Conservation (phyloP, 2,113 vertebrate genomes). For the Natator depressus region DNA sequence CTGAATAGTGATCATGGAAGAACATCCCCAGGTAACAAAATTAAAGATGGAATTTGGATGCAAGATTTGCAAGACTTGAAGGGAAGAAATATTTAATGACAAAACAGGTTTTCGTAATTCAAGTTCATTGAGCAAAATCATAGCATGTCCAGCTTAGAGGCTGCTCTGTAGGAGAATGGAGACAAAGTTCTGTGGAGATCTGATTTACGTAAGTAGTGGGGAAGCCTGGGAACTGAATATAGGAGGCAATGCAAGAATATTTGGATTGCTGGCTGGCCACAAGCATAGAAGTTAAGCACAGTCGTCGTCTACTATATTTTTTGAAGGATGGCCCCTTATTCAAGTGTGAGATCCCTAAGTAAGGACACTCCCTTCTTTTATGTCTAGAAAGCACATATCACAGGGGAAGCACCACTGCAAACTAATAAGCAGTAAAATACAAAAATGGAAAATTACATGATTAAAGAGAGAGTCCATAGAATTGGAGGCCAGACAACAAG, state of each 20-base stretch:
- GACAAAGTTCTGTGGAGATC: not conserved
- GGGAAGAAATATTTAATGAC: not conserved
- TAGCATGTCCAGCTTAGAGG: not conserved
- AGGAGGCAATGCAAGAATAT: not conserved
- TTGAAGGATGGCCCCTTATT: not conserved
- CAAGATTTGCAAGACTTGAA: not conserved
- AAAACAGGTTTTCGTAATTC: not conserved
- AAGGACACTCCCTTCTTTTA: not conserved
- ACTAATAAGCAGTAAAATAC: not conserved
- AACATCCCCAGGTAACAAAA: not conserved
- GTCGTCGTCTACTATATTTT: not conserved
- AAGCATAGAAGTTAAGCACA: not conserved
- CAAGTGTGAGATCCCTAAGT: not conserved
- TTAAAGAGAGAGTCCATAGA: not conserved
- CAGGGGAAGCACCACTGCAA: not conserved
- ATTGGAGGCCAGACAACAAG: not conserved
- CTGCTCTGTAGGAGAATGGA: not conserved
- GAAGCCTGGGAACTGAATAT: not conserved
- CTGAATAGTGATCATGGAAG: not conserved
- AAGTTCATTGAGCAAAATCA: not conserved
- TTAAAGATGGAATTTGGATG: not conserved
- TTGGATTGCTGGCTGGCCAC: not conserved
- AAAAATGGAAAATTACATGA: not conserved
- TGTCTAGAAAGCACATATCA: not conserved
- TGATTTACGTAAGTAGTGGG: not conserved